Base-by-base conservation (phyloP, 2,113 vertebrate genomes). In the Siniperca chuatsi region DNA sequence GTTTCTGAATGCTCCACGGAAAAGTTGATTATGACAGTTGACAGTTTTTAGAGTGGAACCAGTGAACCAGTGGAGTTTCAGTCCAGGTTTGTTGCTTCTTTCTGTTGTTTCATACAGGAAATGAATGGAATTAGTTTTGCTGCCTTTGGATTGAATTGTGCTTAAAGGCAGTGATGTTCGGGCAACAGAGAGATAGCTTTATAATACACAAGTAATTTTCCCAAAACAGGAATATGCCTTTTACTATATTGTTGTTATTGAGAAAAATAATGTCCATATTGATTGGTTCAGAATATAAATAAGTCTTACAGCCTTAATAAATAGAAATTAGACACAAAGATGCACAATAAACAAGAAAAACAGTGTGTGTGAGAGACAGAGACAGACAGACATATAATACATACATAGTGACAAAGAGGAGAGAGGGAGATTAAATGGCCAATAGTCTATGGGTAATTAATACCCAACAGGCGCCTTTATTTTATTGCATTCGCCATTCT, bases 381-480 rank as follows among this genome's bases (percentile, higher is more conserved):
- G 21, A 55, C 3, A 77, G 75, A 61, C 3, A 76, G 23, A 76
- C 1, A 29, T 42, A 79, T 25, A 87, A 84, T 52, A 52, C 65
- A 85, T 57, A 72, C 50, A 75, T 11, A 65, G 61, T 44, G 52
- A 79, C 76, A 74, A 61, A 70, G 77, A 75, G 21, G 57, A 74
- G 70, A 82, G 76, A 85, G 65, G 50, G 57, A 84, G 44, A 92
- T 85, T 66, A 85, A 86, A 92, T 62, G 62, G 68, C 61, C 4
- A 3, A 78, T 81, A 72, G 67, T 69, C 58, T 82, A 80, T 70
- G 58, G 62, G 81, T 90, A 91, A 94, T 95, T 93, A 92, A 93
- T 87, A 91, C 75, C 71, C 83, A 85, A 82, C 87, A 60, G 78
- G 82, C 80, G n/a, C 33, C 80, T 90, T 88, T 84, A 89, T 86